Evolutionary conservation across 92 coral and sea anemone species (phyloP), one percentile per base, ranked within the genome.

Genomic region (Zoanthus solanderi): DNA sequence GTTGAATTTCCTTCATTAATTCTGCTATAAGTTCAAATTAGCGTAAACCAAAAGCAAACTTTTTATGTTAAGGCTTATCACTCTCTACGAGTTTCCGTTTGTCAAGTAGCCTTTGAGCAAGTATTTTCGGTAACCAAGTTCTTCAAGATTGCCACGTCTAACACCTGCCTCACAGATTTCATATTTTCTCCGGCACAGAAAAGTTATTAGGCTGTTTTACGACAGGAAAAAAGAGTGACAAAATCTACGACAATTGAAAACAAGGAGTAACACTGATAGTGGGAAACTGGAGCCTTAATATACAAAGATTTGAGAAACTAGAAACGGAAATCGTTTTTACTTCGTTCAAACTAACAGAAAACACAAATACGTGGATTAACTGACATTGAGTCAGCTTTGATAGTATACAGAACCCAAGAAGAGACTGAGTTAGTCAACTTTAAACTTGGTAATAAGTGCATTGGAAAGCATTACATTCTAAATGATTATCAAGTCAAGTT

Each of bases 11-110:
- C 10, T 75, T 4, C 5, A 28, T n/a, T 5, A 68, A 37, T 81
- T 81, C 45, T 34, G n/a, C 46, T n/a, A 23, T 23, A 68, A 81
- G 46, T 60, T 81, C 17, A 81, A 66, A 63, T 45, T 63, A 30
- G 85, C 85, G 42, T 3, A 67, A 15, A 65, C 60, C 75, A 37
- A 63, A 42, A 18, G 14, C 13, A 9, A 42, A 50, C 57, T 37
- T 16, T 76, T 60, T 63, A 3, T n/a, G 57, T 46, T 81, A 65
- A 78, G 66, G 73, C 56, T 72, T 16, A 79, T 79, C 74, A 56
- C 54, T 42, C 73, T 8, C 46, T 63, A 60, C 84, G 73, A 79
- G 72, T 18, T 79, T 79, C 84, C 84, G 84, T 28, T 7, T 2
- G 52, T 81, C 75, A 81, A 81, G 60, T 65, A 78, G 71, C 50